Percentiles rank a stretch among this genome's conserved stretches.
These are phyloP conservation scores for Saturnia pavonia DNA, from an alignment of 2,888 invertebrate species.

Conservation along the genomic window DNA sequence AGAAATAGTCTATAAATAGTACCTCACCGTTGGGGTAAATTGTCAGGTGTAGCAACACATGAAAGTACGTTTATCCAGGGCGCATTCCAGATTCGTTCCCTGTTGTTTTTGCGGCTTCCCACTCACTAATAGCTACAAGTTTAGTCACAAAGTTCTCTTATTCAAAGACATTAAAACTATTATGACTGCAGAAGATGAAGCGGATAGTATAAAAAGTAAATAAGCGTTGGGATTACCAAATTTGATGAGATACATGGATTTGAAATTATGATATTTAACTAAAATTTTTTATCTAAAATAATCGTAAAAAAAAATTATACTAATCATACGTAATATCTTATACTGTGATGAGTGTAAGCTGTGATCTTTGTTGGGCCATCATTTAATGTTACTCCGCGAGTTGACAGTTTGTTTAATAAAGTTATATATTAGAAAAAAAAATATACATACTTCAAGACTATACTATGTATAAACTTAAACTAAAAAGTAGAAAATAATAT, in stretches of 20 bases:
- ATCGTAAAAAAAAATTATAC: too few relatives aligned
- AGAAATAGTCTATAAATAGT: neutral
- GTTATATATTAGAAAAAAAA: too few relatives aligned
- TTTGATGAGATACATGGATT: neutral
- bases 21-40: neutral
- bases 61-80: slow-evolving; percentile 58
- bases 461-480: too few relatives aligned
- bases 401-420: too few relatives aligned
- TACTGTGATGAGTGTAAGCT: too few relatives aligned
- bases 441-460: too few relatives aligned
- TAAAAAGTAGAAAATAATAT: too few relatives aligned
- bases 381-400: too few relatives aligned
- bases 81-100: slow-evolving; percentile 82
- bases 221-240: neutral
- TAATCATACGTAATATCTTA: too few relatives aligned
- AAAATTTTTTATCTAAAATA: too few relatives aligned
- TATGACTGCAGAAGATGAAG: neutral
- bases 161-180: slow-evolving; percentile 1
- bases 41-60: slow-evolving; percentile 49
- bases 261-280: too few relatives aligned
- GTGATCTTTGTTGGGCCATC: too few relatives aligned
- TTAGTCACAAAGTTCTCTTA: slow-evolving; percentile 51
- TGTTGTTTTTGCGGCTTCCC: slow-evolving; percentile 78
- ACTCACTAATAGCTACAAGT: slow-evolving; percentile 77
- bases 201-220: neutral